phyloP scores from a whole-genome alignment of 1,140 invertebrate genomes.

The Diplogasteroides magnus region DNA sequence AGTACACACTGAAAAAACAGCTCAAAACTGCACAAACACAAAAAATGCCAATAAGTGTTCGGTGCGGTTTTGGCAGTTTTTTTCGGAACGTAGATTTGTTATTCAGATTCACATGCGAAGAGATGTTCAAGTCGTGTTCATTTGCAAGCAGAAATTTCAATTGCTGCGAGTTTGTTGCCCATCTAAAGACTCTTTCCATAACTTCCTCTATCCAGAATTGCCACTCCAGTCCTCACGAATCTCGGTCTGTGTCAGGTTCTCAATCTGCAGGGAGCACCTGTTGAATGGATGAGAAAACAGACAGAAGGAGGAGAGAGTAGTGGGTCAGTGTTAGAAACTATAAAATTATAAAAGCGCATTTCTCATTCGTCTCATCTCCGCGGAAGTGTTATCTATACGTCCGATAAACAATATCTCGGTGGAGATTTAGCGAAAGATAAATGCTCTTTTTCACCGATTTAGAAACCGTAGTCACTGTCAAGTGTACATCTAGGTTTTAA shows the following conservation, averaged over 20 bases:
- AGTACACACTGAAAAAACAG: too few species aligned
- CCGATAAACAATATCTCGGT: too few species aligned
- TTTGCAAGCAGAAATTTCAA: neutral
- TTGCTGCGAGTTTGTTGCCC: neutral
- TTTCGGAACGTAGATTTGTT: neutral
- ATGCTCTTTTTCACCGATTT: too few species aligned
- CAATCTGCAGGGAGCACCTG: neutral
- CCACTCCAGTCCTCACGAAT: neutral
- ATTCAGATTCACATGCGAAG: neutral
- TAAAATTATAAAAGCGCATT: too few species aligned
- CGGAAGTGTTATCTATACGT: too few species aligned
- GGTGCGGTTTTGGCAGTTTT: neutral
- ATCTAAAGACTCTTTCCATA: neutral
- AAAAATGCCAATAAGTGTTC: neutral
- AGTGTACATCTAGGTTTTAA: too few species aligned
- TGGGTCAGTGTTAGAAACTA: neutral
- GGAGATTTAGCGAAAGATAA: too few species aligned
- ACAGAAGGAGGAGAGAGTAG: neutral
- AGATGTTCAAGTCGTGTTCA: neutral
- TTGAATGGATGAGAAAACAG: neutral
- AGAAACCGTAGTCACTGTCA: too few species aligned
- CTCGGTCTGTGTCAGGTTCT: neutral
- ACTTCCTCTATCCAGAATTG: neutral
- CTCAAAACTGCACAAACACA: too few species aligned
- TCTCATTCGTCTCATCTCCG: too few species aligned